Base-by-base conservation (phyloP, 2,888 invertebrate species). In the Catocala sponsa region DNA sequence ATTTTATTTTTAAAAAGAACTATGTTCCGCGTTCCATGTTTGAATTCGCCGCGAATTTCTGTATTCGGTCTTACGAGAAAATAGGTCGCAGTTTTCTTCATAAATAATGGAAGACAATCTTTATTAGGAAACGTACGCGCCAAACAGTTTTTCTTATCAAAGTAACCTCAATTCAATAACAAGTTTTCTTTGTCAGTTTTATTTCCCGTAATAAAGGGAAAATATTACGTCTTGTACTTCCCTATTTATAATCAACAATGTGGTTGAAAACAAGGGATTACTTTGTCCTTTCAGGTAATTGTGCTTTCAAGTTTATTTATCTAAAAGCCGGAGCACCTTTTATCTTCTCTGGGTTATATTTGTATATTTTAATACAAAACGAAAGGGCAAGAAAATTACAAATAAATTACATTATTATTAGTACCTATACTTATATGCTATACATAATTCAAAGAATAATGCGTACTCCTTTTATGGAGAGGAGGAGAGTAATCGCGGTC, bases 1-100 rank as follows among this genome's bases (percentile, higher is more conserved):
- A 51, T 54, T 57, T 49, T 59, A 63, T 12, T 48, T 59, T 51
- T 62, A 47, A 52, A 47, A 59, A 42, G 49, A 48, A 68, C 55
- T 57, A 2, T 52, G 46, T 65, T 51, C 50, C 57, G 53, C 56
- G 56, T 52, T 64, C 51, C 41, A 47, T 55, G 6, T 52, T 63
- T 47, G 56, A 63, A 59, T 55, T 33, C 6, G 35, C 49, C 13
- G 55, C 32, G 15, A 51, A 33, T 48, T 63, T 57, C 32, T 50
- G 54, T 43, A 57, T 70, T 63, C 32, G 32, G 11, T 4, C 15
- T 33, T 38, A 41, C 13, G 33, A 9, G 33, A 51, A 38, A 51
- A 59, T 63, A n/a, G 46, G 41, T 59, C 44, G 35, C 48, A 56
- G 13, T 53, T 55, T 63, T 43, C 44, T 42, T 47, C 33, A 12